Evolutionary conservation across 2,888 invertebrate genomes (phyloP).

Genomic region (Chymomyza caudatula): DNA sequence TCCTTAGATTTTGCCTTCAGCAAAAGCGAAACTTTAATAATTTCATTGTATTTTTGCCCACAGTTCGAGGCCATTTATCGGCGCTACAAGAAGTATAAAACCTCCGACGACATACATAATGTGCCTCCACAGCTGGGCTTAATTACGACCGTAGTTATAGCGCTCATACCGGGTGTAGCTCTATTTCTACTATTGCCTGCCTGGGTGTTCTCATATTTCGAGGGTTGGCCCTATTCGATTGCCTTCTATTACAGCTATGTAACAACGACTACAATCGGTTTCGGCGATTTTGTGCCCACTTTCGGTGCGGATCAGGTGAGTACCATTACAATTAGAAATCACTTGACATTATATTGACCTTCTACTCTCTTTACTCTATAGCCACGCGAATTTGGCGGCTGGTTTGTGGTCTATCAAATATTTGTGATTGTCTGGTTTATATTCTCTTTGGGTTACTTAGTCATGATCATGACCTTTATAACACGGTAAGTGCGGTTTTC

Average conservation of each 20-base stretch:
- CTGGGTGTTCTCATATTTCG: constrained; percentile 89
- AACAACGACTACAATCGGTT: constrained; percentile 92
- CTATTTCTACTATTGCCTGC: constrained; percentile 93
- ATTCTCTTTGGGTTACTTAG: constrained; percentile 92
- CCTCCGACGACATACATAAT: constrained; percentile 81
- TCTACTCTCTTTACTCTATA: constrained; percentile 28
- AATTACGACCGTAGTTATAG: constrained; percentile 88
- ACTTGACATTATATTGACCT: neutral
- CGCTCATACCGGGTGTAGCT: constrained; percentile 92
- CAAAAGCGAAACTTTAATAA: too few relatives aligned
- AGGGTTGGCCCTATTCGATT: constrained; percentile 91
- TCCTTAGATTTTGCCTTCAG: neutral
- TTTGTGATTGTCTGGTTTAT: constrained; percentile 93
- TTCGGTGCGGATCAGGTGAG: constrained; percentile 76
- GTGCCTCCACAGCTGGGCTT: constrained; percentile 85
- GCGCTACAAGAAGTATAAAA: constrained; percentile 87
- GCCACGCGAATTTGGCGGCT: constrained; percentile 79
- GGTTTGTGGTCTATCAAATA: constrained; percentile 86
- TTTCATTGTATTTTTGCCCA: neutral
- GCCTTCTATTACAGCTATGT: constrained; percentile 93
- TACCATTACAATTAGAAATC: neutral
- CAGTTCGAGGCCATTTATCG: constrained; percentile 88
- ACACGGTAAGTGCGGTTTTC: constrained; percentile 79
- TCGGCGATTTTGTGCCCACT: constrained; percentile 93
- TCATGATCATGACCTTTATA: constrained; percentile 93